Conservation (phyloP, 2,888 invertebrate species). For the Campoplex nolae region DNA sequence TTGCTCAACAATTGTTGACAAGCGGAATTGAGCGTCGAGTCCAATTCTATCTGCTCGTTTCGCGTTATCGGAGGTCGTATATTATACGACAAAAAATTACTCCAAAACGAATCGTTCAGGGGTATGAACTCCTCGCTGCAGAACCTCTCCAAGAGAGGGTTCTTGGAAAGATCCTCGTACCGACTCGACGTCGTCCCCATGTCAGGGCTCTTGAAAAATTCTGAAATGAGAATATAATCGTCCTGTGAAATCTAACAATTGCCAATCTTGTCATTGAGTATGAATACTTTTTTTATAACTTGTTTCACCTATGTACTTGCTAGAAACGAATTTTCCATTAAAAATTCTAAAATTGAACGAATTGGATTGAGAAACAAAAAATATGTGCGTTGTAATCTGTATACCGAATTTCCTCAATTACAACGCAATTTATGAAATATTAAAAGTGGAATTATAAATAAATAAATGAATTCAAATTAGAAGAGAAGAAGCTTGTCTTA, state of each 20-base stretch:
- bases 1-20: constrained; percentile 92
- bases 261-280: no score
- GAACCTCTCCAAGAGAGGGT: constrained; percentile 92
- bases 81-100: constrained; percentile 95
- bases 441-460: neutral
- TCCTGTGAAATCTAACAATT: neutral
- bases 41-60: constrained; percentile 88
- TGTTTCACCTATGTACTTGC: no score
- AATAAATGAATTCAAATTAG: neutral
- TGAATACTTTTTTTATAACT: no score
- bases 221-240: constrained; percentile 26
- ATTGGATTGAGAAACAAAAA: neutral
- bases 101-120: constrained; percentile 97
- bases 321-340: no score
- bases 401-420: neutral
- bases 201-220: constrained; percentile 50
- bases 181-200: constrained; percentile 95
- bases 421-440: neutral
- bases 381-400: neutral
- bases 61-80: constrained; percentile 92
- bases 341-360: neutral
- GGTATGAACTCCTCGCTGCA: constrained; percentile 92
- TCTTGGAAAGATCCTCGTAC: constrained; percentile 92
- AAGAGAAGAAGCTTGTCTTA: neutral
- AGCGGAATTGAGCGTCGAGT: constrained; percentile 91